phyloP scores from a whole-genome alignment of 2,113 vertebrate species.

The Tylochromis polylepis region DNA sequence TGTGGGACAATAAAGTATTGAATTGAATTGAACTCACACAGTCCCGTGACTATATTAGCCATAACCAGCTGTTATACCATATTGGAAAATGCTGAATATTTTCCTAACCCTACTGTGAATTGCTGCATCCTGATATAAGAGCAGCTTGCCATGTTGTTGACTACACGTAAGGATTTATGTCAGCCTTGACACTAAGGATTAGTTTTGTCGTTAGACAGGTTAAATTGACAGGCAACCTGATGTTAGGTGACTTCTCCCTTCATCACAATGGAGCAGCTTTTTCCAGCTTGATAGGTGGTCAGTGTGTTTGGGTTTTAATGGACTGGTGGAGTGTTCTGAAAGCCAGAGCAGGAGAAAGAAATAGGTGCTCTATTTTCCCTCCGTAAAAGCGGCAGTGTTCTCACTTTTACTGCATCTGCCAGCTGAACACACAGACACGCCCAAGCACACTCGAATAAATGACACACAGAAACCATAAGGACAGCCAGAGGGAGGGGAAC shows the following conservation, averaged over 20 bases:
- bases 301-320: not conserved
- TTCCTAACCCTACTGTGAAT: not conserved
- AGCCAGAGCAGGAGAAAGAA: not conserved
- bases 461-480: not conserved
- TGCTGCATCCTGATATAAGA: not conserved
- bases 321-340: not conserved
- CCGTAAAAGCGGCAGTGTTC: slow-evolving; percentile 4
- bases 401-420: slow-evolving; percentile 38
- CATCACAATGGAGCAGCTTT: not conserved
- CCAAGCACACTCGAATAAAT: not conserved
- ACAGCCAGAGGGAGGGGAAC: not conserved
- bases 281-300: not conserved
- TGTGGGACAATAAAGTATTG: too few species aligned
- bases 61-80: not conserved
- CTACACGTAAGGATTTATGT: not conserved
- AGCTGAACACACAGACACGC: not conserved
- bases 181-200: not conserved
- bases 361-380: not conserved
- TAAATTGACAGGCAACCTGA: not conserved
- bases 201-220: not conserved
- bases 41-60: not conserved
- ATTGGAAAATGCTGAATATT: not conserved
- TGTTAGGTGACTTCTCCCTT: not conserved
- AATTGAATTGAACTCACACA: not conserved
- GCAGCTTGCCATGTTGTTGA: not conserved